phyloP scores from a whole-genome alignment of 2,797 vertebrate genomes.

The Simalia tracyae region DNA sequence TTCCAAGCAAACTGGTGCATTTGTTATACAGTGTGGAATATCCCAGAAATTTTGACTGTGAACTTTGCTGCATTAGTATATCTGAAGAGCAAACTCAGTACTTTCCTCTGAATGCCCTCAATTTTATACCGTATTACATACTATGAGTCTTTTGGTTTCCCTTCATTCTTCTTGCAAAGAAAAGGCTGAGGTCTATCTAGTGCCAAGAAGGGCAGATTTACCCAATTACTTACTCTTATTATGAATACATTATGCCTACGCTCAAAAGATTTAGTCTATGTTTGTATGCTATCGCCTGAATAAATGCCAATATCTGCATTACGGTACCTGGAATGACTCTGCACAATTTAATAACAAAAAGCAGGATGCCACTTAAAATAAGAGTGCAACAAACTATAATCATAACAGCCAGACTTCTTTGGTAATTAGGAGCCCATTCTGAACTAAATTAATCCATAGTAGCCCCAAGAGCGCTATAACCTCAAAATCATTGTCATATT shows the following conservation, averaged over 20 bases:
- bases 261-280: neutral
- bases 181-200: neutral
- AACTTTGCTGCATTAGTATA: neutral
- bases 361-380: slow-evolving; percentile 21
- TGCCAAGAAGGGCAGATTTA: neutral
- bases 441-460: slow-evolving; percentile 21
- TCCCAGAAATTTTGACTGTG: neutral
- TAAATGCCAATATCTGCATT: neutral
- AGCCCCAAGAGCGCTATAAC: neutral
- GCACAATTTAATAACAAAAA: slow-evolving; percentile 12
- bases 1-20: neutral
- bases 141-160: neutral
- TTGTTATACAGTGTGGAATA: neutral
- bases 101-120: neutral
- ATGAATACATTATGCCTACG: neutral
- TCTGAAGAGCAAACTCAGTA: neutral
- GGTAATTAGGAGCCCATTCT: slow-evolving; percentile 25
- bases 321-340: neutral
- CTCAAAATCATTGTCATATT: slow-evolving; percentile 2
- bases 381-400: neutral
- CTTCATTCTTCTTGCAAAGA: neutral
- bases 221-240: neutral
- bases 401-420: neutral
- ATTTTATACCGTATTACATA: neutral
- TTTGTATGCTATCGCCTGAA: neutral